These are phyloP conservation scores for Alaudala cheleensis DNA, from an alignment of 2,113 vertebrate species.

Conservation along the genomic window DNA sequence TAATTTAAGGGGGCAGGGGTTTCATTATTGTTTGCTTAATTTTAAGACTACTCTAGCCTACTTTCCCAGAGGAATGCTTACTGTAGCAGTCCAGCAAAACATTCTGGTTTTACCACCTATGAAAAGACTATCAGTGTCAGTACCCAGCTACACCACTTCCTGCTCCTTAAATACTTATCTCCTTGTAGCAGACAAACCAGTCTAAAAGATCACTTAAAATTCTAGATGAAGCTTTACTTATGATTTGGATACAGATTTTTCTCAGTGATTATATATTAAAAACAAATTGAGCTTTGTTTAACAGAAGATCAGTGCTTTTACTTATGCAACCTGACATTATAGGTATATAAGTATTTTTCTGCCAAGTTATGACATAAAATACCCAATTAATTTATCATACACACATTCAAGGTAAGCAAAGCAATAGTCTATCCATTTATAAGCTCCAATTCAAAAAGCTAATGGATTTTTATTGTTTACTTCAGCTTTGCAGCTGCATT, in stretches of 20 bases:
- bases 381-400: constrained; percentile 42
- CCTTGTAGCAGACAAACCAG: neutral
- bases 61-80: neutral
- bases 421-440: constrained; percentile 58
- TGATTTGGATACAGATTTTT: neutral
- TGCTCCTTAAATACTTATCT: neutral
- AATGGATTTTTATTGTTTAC: constrained; percentile 68
- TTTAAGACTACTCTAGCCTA: neutral
- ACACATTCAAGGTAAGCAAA: constrained; percentile 58
- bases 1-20: neutral
- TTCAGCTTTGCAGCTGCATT: constrained; percentile 65
- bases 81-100: neutral
- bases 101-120: neutral
- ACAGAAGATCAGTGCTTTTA: constrained; percentile 5
- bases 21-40: neutral
- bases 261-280: neutral
- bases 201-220: neutral
- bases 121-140: neutral
- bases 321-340: neutral
- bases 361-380: constrained; percentile 40
- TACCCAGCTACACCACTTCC: neutral
- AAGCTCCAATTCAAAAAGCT: constrained; percentile 60
- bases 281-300: neutral
- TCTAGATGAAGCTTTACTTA: neutral
- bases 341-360: constrained; percentile 30